Evolutionary conservation across 2,797 vertebrate genomes (phyloP), one percentile per base, ranked within the genome.

Genomic region (Lithobates pipiens): DNA sequence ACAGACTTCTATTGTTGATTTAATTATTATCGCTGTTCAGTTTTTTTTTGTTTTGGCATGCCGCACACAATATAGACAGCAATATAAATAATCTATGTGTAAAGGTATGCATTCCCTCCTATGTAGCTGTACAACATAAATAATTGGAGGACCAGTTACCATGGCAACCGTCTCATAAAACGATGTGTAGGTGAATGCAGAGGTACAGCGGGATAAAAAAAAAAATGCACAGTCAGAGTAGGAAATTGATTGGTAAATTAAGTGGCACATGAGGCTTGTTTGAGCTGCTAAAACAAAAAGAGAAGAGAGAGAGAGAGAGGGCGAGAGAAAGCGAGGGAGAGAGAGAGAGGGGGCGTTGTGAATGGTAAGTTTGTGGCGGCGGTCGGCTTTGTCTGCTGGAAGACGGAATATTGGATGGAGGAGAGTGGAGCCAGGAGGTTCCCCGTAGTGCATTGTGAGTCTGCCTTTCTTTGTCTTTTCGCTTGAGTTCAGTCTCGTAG

Each of bases 121-220:
- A 27, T 29, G 46, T 6, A 71, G 70, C 16, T 34, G 70, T 5
- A 9, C n/a, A 10, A 15, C 29, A 57, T 11, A 15, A 10, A 44
- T 21, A 57, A 69, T 32, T 46, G 69, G 61, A 77, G 65, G 4
- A 69, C 6, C 18, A 32, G 80, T 87, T 83, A 29, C 85, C 71
- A 34, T 87, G 44, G 63, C 32, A 87, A 87, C 85, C 29, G 61
- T 79, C 85, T 83, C n/a, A 5, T 70, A 79, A 70, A 67, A 79
- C 76, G 70, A 87, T 83, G 57, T 87, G 85, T 87, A 79, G 80
- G 85, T 80, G 85, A 83, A 78, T 68, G 69, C 44, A 5, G 75
- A 73, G 75, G 25, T 76, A 63, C 39, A 85, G 32, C 50, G 67
- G 44, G 44, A 27, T 15, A 27, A 9, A 54, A 50, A 10, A 65